phyloP scores from a whole-genome alignment of 2,888 invertebrate genomes.

The Deilephila elpenor region DNA sequence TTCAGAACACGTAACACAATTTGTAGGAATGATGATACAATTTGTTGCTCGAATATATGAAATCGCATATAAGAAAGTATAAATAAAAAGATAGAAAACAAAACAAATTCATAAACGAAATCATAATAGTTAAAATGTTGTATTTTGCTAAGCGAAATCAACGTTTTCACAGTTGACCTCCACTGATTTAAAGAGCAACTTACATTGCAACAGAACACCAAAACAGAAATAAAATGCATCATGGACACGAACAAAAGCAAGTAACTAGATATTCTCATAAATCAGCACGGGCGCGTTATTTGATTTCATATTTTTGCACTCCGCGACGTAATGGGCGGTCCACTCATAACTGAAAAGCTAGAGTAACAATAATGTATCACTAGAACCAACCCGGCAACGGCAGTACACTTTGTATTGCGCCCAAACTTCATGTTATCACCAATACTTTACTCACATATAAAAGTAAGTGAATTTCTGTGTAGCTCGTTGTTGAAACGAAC shows the following conservation, averaged over 20 bases:
- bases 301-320: conserved; percentile 6
- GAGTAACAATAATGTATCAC: not conserved
- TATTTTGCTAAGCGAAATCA: not conserved
- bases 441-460: conserved; percentile 41
- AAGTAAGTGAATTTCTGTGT: conserved; percentile 60
- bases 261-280: conserved; percentile 2
- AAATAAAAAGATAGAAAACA: too few species aligned
- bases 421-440: not conserved
- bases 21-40: not conserved
- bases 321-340: not conserved
- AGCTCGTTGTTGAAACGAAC: conserved; percentile 52
- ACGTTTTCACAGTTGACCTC: not conserved
- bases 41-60: not conserved
- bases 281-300: not conserved
- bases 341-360: not conserved
- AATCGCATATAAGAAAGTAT: not conserved
- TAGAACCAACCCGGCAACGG: not conserved
- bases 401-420: not conserved
- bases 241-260: not conserved
- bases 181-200: not conserved
- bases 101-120: too few species aligned
- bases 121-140: too few species aligned
- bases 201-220: not conserved
- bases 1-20: not conserved
- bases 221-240: not conserved